Percentiles rank a stretch among this genome's conserved stretches.
Evolutionary conservation across 2,797 vertebrate species (phyloP).

Genomic region (Taenioides sp.): DNA sequence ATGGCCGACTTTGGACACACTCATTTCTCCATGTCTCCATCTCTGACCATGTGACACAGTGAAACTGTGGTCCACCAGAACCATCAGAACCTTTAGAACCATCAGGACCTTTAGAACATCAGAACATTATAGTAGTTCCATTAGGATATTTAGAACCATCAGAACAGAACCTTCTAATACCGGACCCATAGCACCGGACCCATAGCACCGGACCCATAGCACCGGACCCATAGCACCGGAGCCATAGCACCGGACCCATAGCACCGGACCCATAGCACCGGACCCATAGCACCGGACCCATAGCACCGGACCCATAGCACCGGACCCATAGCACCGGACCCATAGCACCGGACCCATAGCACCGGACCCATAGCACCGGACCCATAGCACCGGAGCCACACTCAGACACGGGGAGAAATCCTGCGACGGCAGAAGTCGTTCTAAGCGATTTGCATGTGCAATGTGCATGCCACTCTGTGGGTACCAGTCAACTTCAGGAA

Average conservation of each 20-base stretch:
- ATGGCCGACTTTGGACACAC: slow-evolving; percentile 1
- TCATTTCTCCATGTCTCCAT: slow-evolving; percentile 26
- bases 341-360: too few relatives aligned
- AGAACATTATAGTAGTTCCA: slow-evolving; percentile 4
- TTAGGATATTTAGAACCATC: background rate
- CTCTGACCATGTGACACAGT: too few relatives aligned
- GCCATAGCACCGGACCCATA: too few relatives aligned
- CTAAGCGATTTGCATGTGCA: slow-evolving; percentile 86
- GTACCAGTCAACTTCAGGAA: slow-evolving; percentile 85
- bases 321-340: too few relatives aligned
- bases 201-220: too few relatives aligned
- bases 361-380: too few relatives aligned
- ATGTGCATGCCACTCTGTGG: slow-evolving; percentile 85
- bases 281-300: too few relatives aligned
- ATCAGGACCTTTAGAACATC: too few relatives aligned
- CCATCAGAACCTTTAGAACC: too few relatives aligned
- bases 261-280: background rate
- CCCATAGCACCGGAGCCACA: slow-evolving; percentile 19
- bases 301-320: too few relatives aligned
- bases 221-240: too few relatives aligned
- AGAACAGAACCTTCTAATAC: slow-evolving; percentile 66
- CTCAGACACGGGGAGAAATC: slow-evolving; percentile 59
- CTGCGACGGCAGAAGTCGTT: slow-evolving; percentile 77
- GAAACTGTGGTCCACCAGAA: slow-evolving; percentile 55
- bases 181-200: too few relatives aligned